Evolutionary conservation across 2,797 vertebrate species (phyloP), one percentile per base, ranked within the genome.

Genomic region (Onychomys leucogaster): DNA sequence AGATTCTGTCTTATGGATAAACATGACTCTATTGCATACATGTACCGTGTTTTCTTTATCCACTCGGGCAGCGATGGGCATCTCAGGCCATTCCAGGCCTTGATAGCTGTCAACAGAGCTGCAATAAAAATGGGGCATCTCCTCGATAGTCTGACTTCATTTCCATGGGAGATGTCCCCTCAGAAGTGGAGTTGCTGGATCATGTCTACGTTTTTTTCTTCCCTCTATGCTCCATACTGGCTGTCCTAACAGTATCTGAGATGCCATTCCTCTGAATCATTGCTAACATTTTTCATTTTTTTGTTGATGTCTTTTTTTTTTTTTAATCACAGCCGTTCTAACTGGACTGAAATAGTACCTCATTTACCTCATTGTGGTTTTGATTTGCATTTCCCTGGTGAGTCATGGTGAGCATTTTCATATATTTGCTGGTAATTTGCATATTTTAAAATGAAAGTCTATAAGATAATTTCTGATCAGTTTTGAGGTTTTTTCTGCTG

Each of bases 331-430:
- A 46, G 23, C 16, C 34, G 67, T 52, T 67, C 83, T n/a, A 57
- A 78, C 57, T 16, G 16, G 34, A 55, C 23, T 61, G 23, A 83
- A 83, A 83, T 37, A 69, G 16, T 23, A 76, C 43, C 34, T 76
- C 57, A 85, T 4, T 67, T 23, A 76, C 43, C 34, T 76, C 57
- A 85, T 4, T 67, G 61, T 78, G 83, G 91, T 87, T 93, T 93
- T 34, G 9, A 87, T 93, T 87, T 87, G 59, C 83, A 93, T 93
- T 93, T 86, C 37, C 34, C 49, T 57, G 13, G 61, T 65, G 69
- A 69, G 14, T 78, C 37, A 57, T 43, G 7, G 9, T 78, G n/a
- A 67, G 23, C 9, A 57, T 93, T 87, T 67, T 55, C 57, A 76
- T 65, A 27, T n/a, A 57, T 57, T 78, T 93, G 59, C 14, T 67